Evolutionary conservation across 2,888 invertebrate species (phyloP).

Genomic region (Lottia gigantea): DNA sequence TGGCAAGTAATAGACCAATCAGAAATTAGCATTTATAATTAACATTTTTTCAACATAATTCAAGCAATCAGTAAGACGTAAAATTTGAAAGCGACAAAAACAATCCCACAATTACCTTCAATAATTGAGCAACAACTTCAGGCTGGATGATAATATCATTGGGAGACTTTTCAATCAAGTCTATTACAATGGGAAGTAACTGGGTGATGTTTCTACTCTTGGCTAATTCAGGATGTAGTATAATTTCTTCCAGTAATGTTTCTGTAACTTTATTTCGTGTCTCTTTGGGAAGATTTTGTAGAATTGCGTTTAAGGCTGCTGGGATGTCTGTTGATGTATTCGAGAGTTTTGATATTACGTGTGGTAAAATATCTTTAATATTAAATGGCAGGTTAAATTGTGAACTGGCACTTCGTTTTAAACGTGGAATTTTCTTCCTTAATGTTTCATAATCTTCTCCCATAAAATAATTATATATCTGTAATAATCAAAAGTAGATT

Average conservation of each 20-base stretch:
- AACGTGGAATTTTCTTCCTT: constrained; percentile 22
- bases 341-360: constrained; percentile 13
- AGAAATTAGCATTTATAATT: too few relatives aligned
- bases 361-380: constrained; percentile 10
- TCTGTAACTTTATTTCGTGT: background rate
- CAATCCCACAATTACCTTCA: constrained; percentile 39
- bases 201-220: constrained; percentile 25
- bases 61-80: too few relatives aligned
- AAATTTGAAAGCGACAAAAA: background rate
- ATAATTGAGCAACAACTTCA: constrained; percentile 38
- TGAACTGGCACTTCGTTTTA: constrained; percentile 17
- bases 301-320: background rate
- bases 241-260: constrained; percentile 5
- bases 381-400: constrained; percentile 11
- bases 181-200: constrained; percentile 20
- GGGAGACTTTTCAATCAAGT: constrained; percentile 22
- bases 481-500: constrained; percentile 13
- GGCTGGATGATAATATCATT: constrained; percentile 32
- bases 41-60: too few relatives aligned
- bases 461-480: constrained; percentile 54
- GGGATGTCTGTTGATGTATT: background rate
- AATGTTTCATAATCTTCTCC: constrained; percentile 35
- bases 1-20: too few relatives aligned
- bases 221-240: constrained; percentile 5
- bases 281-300: constrained; percentile 4